These are phyloP conservation scores for Andricus grossulariae DNA, from an alignment of 1,140 invertebrate species.

Conservation along the genomic window DNA sequence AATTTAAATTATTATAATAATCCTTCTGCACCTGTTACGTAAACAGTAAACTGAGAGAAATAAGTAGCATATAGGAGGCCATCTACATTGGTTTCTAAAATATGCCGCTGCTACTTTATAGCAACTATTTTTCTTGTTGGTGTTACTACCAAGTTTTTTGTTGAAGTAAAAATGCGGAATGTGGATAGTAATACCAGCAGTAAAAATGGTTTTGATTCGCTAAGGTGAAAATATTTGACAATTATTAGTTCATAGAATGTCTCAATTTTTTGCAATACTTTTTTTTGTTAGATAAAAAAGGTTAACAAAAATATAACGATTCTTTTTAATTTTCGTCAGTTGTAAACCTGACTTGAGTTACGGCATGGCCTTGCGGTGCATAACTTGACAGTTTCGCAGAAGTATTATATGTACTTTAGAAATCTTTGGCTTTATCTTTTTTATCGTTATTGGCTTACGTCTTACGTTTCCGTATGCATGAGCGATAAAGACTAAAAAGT, in stretches of 20 bases:
- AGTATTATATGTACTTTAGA: neutral
- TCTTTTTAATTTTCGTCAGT: neutral
- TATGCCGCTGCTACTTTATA: no score
- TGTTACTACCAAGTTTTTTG: no score
- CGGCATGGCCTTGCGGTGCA: constrained; percentile 14
- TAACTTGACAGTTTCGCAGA: constrained; percentile 2
- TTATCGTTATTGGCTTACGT: constrained; percentile 9
- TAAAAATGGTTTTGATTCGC: no score
- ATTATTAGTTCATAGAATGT: neutral
- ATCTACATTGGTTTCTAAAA: no score
- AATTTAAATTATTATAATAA: no score
- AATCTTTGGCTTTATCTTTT: constrained; percentile 16
- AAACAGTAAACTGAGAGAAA: no score
- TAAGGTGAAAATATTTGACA: no score
- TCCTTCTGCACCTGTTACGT: no score
- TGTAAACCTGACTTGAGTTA: constrained; percentile 18
- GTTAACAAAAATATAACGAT: neutral
- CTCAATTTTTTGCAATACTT: neutral
- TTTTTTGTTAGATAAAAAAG: constrained; percentile 19
- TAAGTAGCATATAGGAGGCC: no score
- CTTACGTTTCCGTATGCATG: neutral
- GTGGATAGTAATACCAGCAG: no score
- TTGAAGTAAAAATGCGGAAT: no score
- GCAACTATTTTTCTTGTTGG: no score
- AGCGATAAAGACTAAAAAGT: neutral